A percentile compares a stretch with the other conserved stretches of the same genome.
phyloP scores from a whole-genome alignment of 2,113 vertebrate genomes.

The Ivindomyrus marchei region DNA sequence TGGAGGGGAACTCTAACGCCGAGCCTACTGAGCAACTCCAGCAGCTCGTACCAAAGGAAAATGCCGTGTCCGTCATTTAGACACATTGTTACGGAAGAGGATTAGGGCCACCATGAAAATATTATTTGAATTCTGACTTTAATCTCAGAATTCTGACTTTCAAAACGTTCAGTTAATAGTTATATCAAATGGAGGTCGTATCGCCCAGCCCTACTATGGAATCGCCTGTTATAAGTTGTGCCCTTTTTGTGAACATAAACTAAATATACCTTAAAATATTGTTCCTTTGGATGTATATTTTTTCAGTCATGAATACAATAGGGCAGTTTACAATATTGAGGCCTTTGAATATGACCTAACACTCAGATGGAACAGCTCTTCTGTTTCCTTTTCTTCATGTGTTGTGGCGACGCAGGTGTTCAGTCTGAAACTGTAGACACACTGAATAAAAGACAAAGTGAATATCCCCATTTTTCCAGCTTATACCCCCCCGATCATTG shows the following conservation, averaged over 20 bases:
- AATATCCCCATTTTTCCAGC: neutral
- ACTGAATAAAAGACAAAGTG: neutral
- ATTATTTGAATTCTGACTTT: no score
- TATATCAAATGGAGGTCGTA: no score
- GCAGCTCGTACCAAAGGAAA: no score
- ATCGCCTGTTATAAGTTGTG: neutral
- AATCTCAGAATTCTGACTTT: no score
- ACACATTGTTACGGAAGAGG: no score
- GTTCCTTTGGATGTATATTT: neutral
- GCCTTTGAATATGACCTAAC: neutral
- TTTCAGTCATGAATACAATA: neutral
- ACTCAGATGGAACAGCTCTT: neutral
- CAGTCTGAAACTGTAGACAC: neutral
- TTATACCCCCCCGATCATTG: neutral
- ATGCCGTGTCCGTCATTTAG: no score
- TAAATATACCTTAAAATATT: neutral
- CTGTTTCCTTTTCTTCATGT: neutral
- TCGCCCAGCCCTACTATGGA: neutral
- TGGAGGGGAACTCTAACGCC: no score
- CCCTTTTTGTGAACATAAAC: neutral
- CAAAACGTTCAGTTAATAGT: no score
- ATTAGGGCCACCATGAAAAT: no score
- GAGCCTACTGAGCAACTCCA: no score
- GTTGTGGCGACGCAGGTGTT: neutral
- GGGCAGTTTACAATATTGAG: neutral